phyloP scores from a whole-genome alignment of 2,888 invertebrate species.

The Dermolepida albohirtum region DNA sequence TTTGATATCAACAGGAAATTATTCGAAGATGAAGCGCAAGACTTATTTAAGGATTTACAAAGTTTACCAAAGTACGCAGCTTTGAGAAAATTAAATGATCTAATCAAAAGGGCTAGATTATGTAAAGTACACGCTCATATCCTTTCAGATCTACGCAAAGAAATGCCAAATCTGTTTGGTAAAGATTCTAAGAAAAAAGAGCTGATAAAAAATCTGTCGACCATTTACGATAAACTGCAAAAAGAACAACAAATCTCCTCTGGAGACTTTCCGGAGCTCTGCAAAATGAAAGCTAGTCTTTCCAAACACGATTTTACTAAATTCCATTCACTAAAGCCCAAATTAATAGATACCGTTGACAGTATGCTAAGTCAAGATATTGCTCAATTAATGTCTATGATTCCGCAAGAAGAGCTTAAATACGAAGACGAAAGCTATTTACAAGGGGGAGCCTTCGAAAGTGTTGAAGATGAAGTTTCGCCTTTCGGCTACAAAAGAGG shows the following conservation, averaged over 20 bases:
- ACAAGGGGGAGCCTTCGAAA: conserved; percentile 93
- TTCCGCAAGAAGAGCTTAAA: conserved; percentile 71
- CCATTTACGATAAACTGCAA: conserved; percentile 88
- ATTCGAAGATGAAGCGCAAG: conserved; percentile 96
- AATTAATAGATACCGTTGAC: conserved; percentile 91
- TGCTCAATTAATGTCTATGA: conserved; percentile 94
- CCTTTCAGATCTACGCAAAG: conserved; percentile 91
- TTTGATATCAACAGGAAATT: conserved; percentile 92
- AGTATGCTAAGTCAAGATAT: conserved; percentile 96
- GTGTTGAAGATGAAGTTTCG: conserved; percentile 80
- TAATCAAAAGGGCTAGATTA: conserved; percentile 95
- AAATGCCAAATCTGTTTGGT: conserved; percentile 97
- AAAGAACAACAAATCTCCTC: conserved; percentile 93
- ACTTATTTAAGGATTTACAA: conserved; percentile 93
- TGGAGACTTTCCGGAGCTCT: conserved; percentile 97
- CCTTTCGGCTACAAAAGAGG: conserved; percentile 94
- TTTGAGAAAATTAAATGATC: conserved; percentile 94
- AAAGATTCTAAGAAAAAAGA: conserved; percentile 98
- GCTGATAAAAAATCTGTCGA: conserved; percentile 89
- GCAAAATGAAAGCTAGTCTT: conserved; percentile 91
- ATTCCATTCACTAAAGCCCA: conserved; percentile 91
- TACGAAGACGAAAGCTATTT: conserved; percentile 53
- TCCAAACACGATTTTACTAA: conserved; percentile 92
- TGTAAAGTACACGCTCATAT: conserved; percentile 99
- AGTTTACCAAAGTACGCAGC: conserved; percentile 96